Conservation (phyloP, 2,797 vertebrate species). For the Pipistrellus nathusii region DNA sequence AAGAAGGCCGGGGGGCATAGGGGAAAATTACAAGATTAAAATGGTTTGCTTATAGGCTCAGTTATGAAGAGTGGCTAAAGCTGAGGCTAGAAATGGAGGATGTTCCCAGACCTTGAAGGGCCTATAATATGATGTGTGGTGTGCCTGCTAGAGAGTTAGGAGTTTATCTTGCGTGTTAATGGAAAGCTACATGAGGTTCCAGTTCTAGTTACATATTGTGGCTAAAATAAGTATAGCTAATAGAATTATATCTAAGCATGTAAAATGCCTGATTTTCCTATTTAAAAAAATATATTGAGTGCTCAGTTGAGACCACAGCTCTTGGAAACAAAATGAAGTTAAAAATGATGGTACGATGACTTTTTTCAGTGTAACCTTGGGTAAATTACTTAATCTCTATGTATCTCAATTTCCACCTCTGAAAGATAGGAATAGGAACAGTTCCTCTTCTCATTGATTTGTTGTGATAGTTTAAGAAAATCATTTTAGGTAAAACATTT, state of each 20-base stretch:
- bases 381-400: slow-evolving; percentile 3
- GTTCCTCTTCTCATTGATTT: neutral
- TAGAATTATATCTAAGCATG: neutral
- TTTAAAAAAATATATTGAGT: neutral
- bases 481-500: neutral
- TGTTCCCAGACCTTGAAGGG: neutral
- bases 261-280: neutral
- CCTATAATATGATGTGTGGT: neutral
- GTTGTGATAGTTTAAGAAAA: neutral
- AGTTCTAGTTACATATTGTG: neutral
- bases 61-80: neutral
- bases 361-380: neutral
- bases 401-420: slow-evolving; percentile 27
- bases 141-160: neutral
- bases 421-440: neutral
- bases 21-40: neutral
- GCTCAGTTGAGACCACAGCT: neutral
- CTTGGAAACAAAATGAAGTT: neutral
- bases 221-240: neutral
- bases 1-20: neutral
- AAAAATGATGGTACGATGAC: slow-evolving; percentile 16
- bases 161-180: neutral
- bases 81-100: neutral
- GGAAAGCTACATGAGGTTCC: neutral
- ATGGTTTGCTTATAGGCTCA: neutral